Base-by-base conservation (phyloP, 1,140 invertebrate genomes). In the Planococcus citri region DNA sequence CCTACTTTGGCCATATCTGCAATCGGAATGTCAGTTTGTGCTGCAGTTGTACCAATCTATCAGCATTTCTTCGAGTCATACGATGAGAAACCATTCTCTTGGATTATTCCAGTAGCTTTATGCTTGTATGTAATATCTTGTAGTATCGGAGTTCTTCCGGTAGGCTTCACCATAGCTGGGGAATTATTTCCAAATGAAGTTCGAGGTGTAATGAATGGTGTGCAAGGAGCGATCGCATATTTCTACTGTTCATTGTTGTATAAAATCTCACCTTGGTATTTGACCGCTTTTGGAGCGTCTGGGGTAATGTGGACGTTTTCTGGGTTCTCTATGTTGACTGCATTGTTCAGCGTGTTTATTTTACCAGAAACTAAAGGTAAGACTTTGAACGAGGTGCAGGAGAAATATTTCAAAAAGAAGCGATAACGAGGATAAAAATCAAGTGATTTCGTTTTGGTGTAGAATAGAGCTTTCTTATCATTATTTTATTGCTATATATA, bases 361-460 rank as follows among this genome's bases (percentile, higher is more conserved):
- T 76, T 94, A 2, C 91, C 91, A 0, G 92, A 94, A 77, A 94
- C 91, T 0, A 88, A 87, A 72, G 87, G 89, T 0, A 88, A 87
- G 73, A 85, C 83, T 0, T 78, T 92, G 6, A 81, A 86, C 24
- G 87, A 92, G 75, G 89, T 93, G 22, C 85, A 87, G 71, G 79
- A 25, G 29, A 33, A 33, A 33, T 33, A 33, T 33, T 33, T 33
- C 12, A 33, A 33, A 12, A 3, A 12, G 29, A 33, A 33, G 29
- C n/a, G n/a, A n/a, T n/a, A 33, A 3, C 29, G 12, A 33, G 12
- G 12, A 3, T 33, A 33, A 33, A 33, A 12, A 33, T 6, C 4
- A 33, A 33, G 29, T 6, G 12, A 12, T 12, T 3, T 33, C 4
- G 12, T 33, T 33, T 33, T 33, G 3, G 3, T 33, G 12, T 33